Evolutionary conservation across 2,888 invertebrate species (phyloP).

Genomic region (Macrosoma leucophasiata): DNA sequence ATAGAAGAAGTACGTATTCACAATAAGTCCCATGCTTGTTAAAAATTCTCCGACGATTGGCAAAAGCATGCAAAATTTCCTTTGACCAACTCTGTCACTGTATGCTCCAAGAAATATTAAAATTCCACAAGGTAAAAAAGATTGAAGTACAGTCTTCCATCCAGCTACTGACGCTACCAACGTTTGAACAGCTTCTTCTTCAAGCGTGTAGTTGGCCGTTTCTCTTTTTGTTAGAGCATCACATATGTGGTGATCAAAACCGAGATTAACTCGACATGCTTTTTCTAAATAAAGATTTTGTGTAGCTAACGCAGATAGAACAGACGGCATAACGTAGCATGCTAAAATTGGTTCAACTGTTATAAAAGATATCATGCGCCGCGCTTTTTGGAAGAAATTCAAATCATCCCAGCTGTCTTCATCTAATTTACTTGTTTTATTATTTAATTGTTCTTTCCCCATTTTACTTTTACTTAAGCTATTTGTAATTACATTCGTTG

Average conservation of each 20-base stretch:
- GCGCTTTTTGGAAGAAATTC: constrained; percentile 72
- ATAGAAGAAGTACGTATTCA: constrained; percentile 87
- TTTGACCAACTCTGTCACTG: constrained; percentile 80
- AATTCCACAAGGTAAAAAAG: constrained; percentile 84
- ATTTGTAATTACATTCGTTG: constrained; percentile 49
- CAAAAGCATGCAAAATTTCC: constrained; percentile 88
- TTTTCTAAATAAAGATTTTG: constrained; percentile 91
- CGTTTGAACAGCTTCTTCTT: constrained; percentile 81
- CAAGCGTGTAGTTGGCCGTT: constrained; percentile 76
- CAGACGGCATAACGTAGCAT: constrained; percentile 81
- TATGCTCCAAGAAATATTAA: constrained; percentile 89
- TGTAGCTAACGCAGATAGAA: constrained; percentile 83
- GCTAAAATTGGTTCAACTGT: constrained; percentile 86
- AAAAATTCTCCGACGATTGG: constrained; percentile 88
- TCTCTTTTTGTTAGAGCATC: constrained; percentile 84
- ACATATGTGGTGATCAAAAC: constrained; percentile 82
- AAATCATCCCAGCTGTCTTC: constrained; percentile 63
- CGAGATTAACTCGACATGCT: constrained; percentile 88
- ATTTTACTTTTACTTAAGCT: constrained; percentile 45
- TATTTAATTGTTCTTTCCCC: constrained; percentile 34
- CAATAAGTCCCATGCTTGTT: constrained; percentile 84
- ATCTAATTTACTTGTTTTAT: constrained; percentile 34
- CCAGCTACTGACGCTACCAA: constrained; percentile 87
- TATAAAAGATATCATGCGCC: constrained; percentile 77
- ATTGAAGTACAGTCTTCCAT: constrained; percentile 91